A percentile compares a stretch with the other conserved stretches of the same genome.
These are phyloP conservation scores for Diplodus sargus DNA, from an alignment of 2,797 vertebrate species.

Conservation along the genomic window DNA sequence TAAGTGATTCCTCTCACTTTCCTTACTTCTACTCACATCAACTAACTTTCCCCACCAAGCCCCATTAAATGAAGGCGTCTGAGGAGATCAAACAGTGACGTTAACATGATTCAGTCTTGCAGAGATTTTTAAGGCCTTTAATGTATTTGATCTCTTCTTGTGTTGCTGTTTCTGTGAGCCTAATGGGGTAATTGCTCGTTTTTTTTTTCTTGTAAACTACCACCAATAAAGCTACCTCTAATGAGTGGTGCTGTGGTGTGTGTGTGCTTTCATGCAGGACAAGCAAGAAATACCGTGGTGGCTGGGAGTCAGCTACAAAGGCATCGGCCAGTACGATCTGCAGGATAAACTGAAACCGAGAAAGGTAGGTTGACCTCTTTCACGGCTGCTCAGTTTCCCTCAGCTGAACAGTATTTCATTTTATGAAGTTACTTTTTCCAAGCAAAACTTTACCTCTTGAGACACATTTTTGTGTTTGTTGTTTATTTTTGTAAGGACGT, in stretches of 20 bases:
- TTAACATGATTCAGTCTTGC: slow-evolving; percentile 51
- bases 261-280: slow-evolving; percentile 87
- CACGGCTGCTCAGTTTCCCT: not conserved
- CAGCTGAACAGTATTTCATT: not conserved
- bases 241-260: slow-evolving; percentile 45
- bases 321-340: slow-evolving; percentile 96
- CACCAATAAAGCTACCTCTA: slow-evolving; percentile 65
- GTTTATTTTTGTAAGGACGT: not conserved
- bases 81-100: slow-evolving; percentile 72
- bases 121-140: slow-evolving; percentile 55
- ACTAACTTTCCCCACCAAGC: slow-evolving; percentile 49
- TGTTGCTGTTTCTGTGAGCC: slow-evolving; percentile 60
- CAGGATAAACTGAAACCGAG: slow-evolving; percentile 98
- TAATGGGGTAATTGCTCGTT: slow-evolving; percentile 71
- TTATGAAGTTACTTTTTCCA: not conserved
- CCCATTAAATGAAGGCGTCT: slow-evolving; percentile 68
- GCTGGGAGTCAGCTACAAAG: slow-evolving; percentile 98
- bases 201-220: slow-evolving; percentile 44
- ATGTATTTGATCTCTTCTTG: slow-evolving; percentile 74
- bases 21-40: slow-evolving; percentile 19
- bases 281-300: slow-evolving; percentile 99
- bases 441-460: not conserved
- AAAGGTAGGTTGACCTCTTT: slow-evolving; percentile 86
- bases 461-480: not conserved
- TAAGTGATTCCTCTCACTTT: slow-evolving; percentile 32